Evolutionary conservation across 2,797 vertebrate species (phyloP), one percentile per base, ranked within the genome.

Genomic region (Sebastes itinus): DNA sequence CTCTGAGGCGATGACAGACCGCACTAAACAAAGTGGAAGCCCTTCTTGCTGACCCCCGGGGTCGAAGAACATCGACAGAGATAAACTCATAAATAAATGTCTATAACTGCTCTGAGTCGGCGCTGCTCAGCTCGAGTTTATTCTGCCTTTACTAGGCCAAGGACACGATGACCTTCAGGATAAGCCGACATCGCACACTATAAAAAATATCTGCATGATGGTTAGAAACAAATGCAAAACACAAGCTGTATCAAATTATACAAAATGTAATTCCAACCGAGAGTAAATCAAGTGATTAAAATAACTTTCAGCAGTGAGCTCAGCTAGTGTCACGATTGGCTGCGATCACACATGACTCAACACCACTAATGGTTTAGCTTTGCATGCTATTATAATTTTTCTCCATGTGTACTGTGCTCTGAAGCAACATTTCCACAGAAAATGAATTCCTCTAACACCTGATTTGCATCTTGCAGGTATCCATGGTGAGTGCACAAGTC

Each of bases 1-100:
- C 66, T 72, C 65, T 30, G 68, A 85, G 75, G 94, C 46, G 94
- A 77, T 91, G 93, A 96, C 94, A 95, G 86, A 76, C 68, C 12
- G 20, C 86, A 90, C 80, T 88, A 88, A 92, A 88, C 77, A 66
- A 63, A 89, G 73, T 62, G 75, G 87, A 87, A 91, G 78, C 67
- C 23, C 63, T 60, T 80, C 77, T 66, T 13, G 42, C 49, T 5
- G 59, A 62, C 76, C 60, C 75, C 60, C 6, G 2, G 42, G 78
- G 83, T 88, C 62, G 42, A 63, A 69, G 58, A 87, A 87, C 85
- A 88, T 84, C 12, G 80, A 92, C 84, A 78, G 38, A 89, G 60
- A 91, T 81, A 88, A 91, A 92, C 60, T 85, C 42, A 28, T 88
- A 89, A 88, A 93, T 77, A 92, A 80, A 86, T 56, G 77, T 38